Base-by-base conservation (phyloP, 2,113 vertebrate genomes). In the Spheniscus mendiculus region DNA sequence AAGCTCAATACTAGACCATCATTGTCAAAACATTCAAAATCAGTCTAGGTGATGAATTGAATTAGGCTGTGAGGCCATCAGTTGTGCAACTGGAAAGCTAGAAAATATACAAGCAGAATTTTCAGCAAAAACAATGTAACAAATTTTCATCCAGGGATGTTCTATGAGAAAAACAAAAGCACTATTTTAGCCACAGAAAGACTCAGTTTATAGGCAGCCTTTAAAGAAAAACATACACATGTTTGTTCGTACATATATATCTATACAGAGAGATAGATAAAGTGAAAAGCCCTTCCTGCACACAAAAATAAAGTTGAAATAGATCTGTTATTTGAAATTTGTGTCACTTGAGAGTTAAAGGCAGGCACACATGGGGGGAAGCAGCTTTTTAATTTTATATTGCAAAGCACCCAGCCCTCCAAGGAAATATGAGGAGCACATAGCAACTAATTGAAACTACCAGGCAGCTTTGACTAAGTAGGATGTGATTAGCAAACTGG, bases 371-470 rank as follows among this genome's bases (percentile, higher is more conserved):
- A 17, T 6, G 2, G 32, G 25, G 36, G 34, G 27, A 84, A 89
- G 38, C 10, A 94, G 73, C 15, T 91, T 89, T 95, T 95, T 69
- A 65, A 79, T 95, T 89, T 91, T 66, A 73, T 76, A 61, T 45
- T 80, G 81, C 36, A 73, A 87, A 87, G 27, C 66, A 89, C 40
- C 72, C 72, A 82, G 27, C 36, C 56, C 91, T 87, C 89, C 72
- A 90, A 89, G 91, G 94, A 91, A 94, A 95, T 89, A 83, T 4
- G 42, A 66, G 20, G 44, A 86, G 44, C 79, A 82, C 61, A 47
- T 17, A 72, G 62, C 30, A 85, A 80, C 62, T 93, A 93, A 96
- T 82, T 89, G 93, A 93, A 89, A 95, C 56, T 72, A 94, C 55
- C 53, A 91, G 73, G 42, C 78, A 91, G 73, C 70, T 91, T 85